Percentiles rank a stretch among this genome's conserved stretches.
Evolutionary conservation across 2,888 invertebrate genomes (phyloP).

Genomic region (Melangyna quadrimaculata): DNA sequence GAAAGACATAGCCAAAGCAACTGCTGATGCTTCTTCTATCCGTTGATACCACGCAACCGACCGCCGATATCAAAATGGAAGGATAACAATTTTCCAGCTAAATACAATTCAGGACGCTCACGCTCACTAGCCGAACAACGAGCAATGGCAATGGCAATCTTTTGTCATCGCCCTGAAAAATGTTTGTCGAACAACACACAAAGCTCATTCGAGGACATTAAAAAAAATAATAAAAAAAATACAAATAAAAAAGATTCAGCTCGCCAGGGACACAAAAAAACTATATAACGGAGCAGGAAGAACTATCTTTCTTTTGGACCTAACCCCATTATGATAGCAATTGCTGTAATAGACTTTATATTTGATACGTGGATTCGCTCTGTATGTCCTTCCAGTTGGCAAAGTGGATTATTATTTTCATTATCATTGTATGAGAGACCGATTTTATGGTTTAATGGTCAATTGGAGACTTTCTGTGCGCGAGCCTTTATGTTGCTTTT

Average conservation of each 20-base stretch:
- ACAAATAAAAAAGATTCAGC: not conserved
- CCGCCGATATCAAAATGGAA: slow-evolving; percentile 47
- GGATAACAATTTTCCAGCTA: slow-evolving; percentile 69
- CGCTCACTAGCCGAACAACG: slow-evolving; percentile 11
- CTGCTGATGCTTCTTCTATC: not conserved
- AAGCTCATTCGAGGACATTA: slow-evolving; percentile 45
- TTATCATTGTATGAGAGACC: slow-evolving; percentile 53
- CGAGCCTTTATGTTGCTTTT: slow-evolving; percentile 1
- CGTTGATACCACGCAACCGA: not conserved
- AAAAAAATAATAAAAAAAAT: not conserved
- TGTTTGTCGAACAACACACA: slow-evolving; percentile 65
- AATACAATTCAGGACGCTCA: slow-evolving; percentile 51
- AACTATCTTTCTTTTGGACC: slow-evolving; percentile 56
- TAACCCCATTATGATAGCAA: slow-evolving; percentile 67
- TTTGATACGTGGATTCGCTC: slow-evolving; percentile 60
- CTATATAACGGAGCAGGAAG: not conserved
- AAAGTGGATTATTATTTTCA: slow-evolving; percentile 68
- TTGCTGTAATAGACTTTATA: slow-evolving; percentile 69
- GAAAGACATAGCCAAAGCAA: slow-evolving; percentile 18
- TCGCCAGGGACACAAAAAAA: not conserved
- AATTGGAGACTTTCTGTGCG: slow-evolving; percentile 37
- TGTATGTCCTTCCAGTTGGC: slow-evolving; percentile 35
- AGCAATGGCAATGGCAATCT: slow-evolving; percentile 60
- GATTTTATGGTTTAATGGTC: slow-evolving; percentile 51
- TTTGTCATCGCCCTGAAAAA: slow-evolving; percentile 67